These are phyloP conservation scores for Apodemus speciosus DNA, from an alignment of 2,113 vertebrate species.

Conservation along the genomic window DNA sequence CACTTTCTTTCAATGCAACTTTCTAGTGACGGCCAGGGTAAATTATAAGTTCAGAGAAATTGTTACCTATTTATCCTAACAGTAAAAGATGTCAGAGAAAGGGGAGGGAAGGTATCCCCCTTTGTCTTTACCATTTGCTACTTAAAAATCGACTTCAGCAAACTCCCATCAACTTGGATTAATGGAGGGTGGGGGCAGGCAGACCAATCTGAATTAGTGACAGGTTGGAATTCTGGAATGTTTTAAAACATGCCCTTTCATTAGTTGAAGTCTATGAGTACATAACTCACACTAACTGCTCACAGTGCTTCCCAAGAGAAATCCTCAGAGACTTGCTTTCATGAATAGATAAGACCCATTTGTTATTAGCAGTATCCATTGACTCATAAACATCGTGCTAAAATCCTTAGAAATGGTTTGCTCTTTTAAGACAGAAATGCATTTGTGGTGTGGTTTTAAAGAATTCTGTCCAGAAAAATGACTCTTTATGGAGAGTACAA, in stretches of 20 bases:
- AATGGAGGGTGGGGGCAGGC: slow-evolving; percentile 49
- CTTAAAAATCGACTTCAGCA: slow-evolving; percentile 68
- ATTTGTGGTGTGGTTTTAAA: slow-evolving; percentile 46
- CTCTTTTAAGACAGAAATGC: slow-evolving; percentile 62
- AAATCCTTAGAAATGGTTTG: slow-evolving; percentile 68
- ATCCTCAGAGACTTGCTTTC: slow-evolving; percentile 64
- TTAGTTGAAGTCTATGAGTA: slow-evolving; percentile 73
- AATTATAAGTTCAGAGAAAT: slow-evolving; percentile 44
- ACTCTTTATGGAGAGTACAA: slow-evolving; percentile 5
- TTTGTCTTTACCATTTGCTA: slow-evolving; percentile 52
- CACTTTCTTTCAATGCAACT: slow-evolving; percentile 25
- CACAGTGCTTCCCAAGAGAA: slow-evolving; percentile 73
- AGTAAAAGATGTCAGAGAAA: slow-evolving; percentile 38
- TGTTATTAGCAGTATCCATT: slow-evolving; percentile 73
- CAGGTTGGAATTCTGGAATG: slow-evolving; percentile 78
- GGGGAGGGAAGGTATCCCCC: neutral
- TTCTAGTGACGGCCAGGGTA: slow-evolving; percentile 51
- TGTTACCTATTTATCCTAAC: slow-evolving; percentile 40
- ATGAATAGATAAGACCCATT: slow-evolving; percentile 77
- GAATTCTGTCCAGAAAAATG: neutral
- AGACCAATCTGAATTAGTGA: slow-evolving; percentile 72
- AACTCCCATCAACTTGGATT: slow-evolving; percentile 71
- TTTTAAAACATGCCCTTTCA: slow-evolving; percentile 77
- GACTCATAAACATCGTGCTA: slow-evolving; percentile 71
- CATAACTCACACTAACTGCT: slow-evolving; percentile 80